Evolutionary conservation across 2,888 invertebrate genomes (phyloP).

Genomic region (Arrhopalites spinosus): DNA sequence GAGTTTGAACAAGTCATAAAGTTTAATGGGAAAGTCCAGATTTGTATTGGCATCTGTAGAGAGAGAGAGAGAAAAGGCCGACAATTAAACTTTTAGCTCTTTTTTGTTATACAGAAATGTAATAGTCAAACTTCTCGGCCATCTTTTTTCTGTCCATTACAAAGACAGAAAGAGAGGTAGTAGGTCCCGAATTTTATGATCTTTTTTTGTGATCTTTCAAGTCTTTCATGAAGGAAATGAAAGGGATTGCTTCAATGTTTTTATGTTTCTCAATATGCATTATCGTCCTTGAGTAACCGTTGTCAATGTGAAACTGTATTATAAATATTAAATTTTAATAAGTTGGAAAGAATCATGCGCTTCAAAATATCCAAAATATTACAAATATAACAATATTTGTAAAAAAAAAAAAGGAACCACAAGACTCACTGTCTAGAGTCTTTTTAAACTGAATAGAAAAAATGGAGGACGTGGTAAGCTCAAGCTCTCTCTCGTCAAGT

Average conservation of each 20-base stretch:
- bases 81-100: slow-evolving; percentile 11
- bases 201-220: not conserved
- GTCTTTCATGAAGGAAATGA: not conserved
- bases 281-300: too few relatives aligned
- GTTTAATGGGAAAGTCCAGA: not conserved
- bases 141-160: too few relatives aligned
- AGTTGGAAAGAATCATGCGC: slow-evolving; percentile 32
- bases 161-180: too few relatives aligned
- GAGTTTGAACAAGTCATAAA: not conserved
- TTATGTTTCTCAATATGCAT: too few relatives aligned
- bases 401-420: not conserved
- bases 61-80: not conserved
- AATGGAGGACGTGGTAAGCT: not conserved
- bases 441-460: too few relatives aligned
- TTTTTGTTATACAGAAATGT: not conserved
- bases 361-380: not conserved
- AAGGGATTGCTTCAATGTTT: too few relatives aligned
- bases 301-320: not conserved
- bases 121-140: too few relatives aligned
- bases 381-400: too few relatives aligned
- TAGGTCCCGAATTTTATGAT: too few relatives aligned
- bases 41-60: too few relatives aligned
- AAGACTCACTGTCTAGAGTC: too few relatives aligned
- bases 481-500: slow-evolving; percentile 5
- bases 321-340: slow-evolving; percentile 18